phyloP scores from a whole-genome alignment of 2,113 vertebrate species.

The Trachemys scripta region DNA sequence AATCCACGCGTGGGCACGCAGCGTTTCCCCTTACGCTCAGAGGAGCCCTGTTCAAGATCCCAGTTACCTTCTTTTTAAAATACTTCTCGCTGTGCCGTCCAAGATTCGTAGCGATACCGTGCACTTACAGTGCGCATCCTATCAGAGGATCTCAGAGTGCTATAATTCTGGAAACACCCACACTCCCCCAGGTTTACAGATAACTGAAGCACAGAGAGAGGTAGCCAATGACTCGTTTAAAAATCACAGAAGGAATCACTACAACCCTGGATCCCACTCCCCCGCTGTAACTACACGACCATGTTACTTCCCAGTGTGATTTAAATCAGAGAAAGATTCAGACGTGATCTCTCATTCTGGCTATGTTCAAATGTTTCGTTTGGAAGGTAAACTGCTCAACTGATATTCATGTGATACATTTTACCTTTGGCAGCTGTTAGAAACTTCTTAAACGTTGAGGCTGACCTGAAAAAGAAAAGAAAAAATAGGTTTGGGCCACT shows the following conservation, averaged over 20 bases:
- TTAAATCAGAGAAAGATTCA: not conserved
- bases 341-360: not conserved
- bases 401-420: conserved; percentile 11
- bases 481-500: not conserved
- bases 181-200: not conserved
- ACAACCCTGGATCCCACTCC: not conserved
- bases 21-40: conserved; percentile 11
- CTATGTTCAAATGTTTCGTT: not conserved
- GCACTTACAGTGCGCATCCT: not conserved
- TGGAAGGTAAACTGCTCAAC: not conserved
- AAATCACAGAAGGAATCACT: not conserved
- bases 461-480: not conserved
- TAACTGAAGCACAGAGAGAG: not conserved
- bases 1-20: not conserved
- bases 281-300: not conserved
- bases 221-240: not conserved
- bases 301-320: not conserved
- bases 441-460: not conserved
- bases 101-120: not conserved
- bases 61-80: conserved; percentile 20
- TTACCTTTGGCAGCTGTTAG: conserved; percentile 15
- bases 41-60: conserved; percentile 57
- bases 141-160: not conserved
- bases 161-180: not conserved
- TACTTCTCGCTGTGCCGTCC: not conserved